Evolutionary conservation across 2,797 vertebrate genomes (phyloP), one percentile per base, ranked within the genome.

Genomic region (Allobates femoralis): DNA sequence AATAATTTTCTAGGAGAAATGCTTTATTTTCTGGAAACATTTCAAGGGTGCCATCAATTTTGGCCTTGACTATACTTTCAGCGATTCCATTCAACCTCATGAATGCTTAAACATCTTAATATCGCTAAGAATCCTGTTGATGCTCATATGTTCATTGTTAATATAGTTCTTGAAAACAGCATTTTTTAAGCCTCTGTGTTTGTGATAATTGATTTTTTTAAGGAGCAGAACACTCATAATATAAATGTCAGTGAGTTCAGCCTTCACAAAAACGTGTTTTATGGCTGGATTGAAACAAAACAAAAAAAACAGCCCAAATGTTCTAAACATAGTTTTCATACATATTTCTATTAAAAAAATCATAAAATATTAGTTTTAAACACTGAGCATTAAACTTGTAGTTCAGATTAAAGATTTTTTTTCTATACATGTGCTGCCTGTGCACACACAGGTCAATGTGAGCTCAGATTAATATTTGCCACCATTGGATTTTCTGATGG

Each of bases 191-290:
- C 3, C 37, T 73, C 11, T n/a, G 12, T 41, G 34, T n/a, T 15
- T 15, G 21, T 3, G 14, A 69, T 34, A 32, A 69, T 23, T 37
- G 18, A 69, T 21, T 37, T 69, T 34, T 69, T 69, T 73, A 41
- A 41, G 41, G 34, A 46, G 34, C 21, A n/a, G 34, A 73, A 46
- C 21, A 18, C 30, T 67, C 64, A 73, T 69, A 37, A 37, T 23
- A 73, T 73, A 73, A 73, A 73, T 73, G 69, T 46, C 69, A 73
- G 41, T 8, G 41, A 46, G 14, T 37, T 46, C 69, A 73, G 41
- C 37, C 37, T 73, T 73, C 34, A 69, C 32, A 71, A 73, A 69
- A 37, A 41, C 23, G 34, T 41, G 64, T 32, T 32, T 69, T 18
- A 11, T 1, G 23, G 37, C 30, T 37, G 37, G 37, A 73, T 73